phyloP scores from a whole-genome alignment of 2,888 invertebrate species.

The Amphipoea lucens region DNA sequence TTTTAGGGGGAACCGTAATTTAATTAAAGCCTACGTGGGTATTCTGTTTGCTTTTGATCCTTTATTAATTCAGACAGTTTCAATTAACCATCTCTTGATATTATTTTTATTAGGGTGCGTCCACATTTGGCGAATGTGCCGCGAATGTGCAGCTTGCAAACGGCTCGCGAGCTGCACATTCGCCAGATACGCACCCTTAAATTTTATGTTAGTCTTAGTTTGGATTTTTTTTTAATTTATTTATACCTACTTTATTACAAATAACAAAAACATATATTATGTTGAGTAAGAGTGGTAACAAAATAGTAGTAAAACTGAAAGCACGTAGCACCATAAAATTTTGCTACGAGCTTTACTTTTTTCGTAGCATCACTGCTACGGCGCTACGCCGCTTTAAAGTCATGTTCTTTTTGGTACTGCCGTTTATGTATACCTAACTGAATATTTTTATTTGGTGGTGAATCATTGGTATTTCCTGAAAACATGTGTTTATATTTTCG shows the following conservation, averaged over 20 bases:
- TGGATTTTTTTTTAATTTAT: not conserved
- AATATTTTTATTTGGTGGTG: not conserved
- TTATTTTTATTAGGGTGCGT: not conserved
- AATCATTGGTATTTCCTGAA: slow-evolving; percentile 3
- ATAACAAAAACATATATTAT: not conserved
- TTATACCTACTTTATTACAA: too few relatives aligned
- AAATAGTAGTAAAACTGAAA: slow-evolving; percentile 53
- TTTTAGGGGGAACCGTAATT: slow-evolving; percentile 4
- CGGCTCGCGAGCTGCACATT: too few relatives aligned
- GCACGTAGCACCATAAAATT: slow-evolving; percentile 59
- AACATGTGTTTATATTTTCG: slow-evolving; percentile 9
- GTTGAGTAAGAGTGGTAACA: slow-evolving; percentile 20
- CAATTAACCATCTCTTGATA: not conserved
- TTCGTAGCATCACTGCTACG: slow-evolving; percentile 62
- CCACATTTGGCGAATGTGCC: too few relatives aligned
- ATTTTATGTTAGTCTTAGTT: not conserved
- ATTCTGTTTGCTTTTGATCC: not conserved
- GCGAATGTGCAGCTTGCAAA: too few relatives aligned
- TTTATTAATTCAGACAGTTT: slow-evolving; percentile 3
- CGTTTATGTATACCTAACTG: not conserved
- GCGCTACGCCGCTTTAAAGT: slow-evolving; percentile 28
- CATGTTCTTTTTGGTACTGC: not conserved
- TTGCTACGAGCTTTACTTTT: slow-evolving; percentile 40
- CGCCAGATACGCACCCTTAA: too few relatives aligned
- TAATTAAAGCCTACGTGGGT: slow-evolving; percentile 20